A percentile compares a stretch with the other conserved stretches of the same genome.
These are phyloP conservation scores for Fabriciana adippe DNA, from an alignment of 2,888 invertebrate genomes.

Conservation along the genomic window DNA sequence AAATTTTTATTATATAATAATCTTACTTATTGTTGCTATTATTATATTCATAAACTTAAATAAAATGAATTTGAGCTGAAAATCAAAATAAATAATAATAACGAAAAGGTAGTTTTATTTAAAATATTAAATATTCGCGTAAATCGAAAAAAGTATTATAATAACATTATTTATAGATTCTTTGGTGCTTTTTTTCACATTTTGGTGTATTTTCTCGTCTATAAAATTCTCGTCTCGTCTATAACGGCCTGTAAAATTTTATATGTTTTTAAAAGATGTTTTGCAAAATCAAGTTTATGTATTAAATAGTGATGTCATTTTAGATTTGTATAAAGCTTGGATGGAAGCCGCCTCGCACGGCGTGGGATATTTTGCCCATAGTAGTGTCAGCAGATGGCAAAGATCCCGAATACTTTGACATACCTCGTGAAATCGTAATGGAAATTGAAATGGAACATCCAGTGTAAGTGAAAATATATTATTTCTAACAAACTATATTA, in stretches of 20 bases:
- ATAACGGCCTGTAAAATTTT: background rate
- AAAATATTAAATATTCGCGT: too few relatives aligned
- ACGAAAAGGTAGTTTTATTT: too few relatives aligned
- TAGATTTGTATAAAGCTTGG: slow-evolving; percentile 94
- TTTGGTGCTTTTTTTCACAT: background rate
- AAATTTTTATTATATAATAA: too few relatives aligned
- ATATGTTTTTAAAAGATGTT: background rate
- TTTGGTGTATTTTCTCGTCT: background rate
- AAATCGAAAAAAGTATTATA: too few relatives aligned
- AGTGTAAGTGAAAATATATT: slow-evolving; percentile 83
- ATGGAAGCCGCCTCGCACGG: slow-evolving; percentile 90
- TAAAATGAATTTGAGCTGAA: too few relatives aligned
- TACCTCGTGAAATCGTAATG: slow-evolving; percentile 92
- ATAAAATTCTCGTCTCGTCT: too few relatives aligned
- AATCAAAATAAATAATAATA: too few relatives aligned
- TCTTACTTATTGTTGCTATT: too few relatives aligned
- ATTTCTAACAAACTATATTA: background rate
- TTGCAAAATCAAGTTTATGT: too few relatives aligned
- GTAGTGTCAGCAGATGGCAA: slow-evolving; percentile 96
- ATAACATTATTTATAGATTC: too few relatives aligned
- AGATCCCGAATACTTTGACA: slow-evolving; percentile 96
- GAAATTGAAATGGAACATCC: slow-evolving; percentile 94
- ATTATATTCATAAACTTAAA: too few relatives aligned
- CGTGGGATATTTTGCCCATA: slow-evolving; percentile 94
- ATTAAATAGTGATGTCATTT: slow-evolving; percentile 27